Percentiles rank a stretch among this genome's conserved stretches.
Conservation (phyloP, 1,140 invertebrate species). For the Diuraphis noxia region DNA sequence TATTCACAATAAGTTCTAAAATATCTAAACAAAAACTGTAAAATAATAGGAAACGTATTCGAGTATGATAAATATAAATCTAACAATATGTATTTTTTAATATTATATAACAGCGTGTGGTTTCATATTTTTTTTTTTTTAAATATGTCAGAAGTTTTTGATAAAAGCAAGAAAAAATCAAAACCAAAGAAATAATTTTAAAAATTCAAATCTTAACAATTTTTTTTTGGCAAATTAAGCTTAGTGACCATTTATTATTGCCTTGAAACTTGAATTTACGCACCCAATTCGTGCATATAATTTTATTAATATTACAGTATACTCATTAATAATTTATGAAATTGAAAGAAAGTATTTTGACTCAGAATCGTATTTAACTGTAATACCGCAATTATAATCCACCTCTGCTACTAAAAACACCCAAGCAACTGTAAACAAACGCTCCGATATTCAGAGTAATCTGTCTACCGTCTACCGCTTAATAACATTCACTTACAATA, state of each 20-base stretch:
- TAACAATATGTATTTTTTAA: neutral
- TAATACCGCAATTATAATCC: neutral
- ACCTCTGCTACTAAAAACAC: neutral
- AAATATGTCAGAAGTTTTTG: neutral
- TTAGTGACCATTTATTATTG: neutral
- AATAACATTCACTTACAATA: slow-evolving; percentile 18
- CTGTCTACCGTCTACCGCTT: neutral
- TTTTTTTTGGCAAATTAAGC: neutral
- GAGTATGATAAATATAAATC: neutral
- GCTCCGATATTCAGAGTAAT: neutral
- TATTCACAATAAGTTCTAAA: neutral
- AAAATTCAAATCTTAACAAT: neutral
- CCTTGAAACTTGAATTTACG: neutral
- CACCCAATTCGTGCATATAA: neutral
- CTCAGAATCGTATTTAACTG: neutral
- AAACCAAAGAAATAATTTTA: neutral
- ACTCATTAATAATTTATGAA: neutral
- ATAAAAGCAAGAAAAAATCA: neutral
- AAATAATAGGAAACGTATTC: neutral
- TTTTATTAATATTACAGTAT: neutral
- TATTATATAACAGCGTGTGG: neutral
- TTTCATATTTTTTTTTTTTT: neutral
- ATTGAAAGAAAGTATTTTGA: neutral
- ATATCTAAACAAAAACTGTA: neutral
- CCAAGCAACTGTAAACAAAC: neutral